Evolutionary conservation across 2,888 invertebrate genomes (phyloP).

Genomic region (Lepidocyrtinus sp.): DNA sequence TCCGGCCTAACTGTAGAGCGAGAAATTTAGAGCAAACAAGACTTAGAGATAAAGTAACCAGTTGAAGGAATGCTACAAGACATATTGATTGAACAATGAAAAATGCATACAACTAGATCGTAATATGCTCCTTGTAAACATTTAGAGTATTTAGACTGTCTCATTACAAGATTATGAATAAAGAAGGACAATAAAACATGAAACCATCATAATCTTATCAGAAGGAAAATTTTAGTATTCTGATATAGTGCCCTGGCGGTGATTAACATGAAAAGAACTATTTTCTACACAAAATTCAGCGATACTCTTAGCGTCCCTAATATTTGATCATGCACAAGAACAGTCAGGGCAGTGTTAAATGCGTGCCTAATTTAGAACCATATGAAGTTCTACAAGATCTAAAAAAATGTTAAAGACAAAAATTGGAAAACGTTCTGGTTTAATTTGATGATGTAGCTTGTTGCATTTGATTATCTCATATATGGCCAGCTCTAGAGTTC

Average conservation of each 20-base stretch:
- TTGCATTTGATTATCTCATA: too few relatives aligned
- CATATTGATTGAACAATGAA: background rate
- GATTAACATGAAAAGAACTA: too few relatives aligned
- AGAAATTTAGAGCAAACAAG: background rate
- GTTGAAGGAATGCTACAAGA: background rate
- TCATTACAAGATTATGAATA: background rate
- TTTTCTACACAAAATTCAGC: background rate
- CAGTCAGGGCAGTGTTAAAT: background rate
- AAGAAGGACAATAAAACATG: background rate
- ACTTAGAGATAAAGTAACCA: background rate
- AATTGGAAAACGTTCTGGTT: background rate
- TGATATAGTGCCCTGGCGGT: too few relatives aligned
- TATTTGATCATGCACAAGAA: background rate
- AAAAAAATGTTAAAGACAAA: too few relatives aligned
- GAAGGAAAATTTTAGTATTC: too few relatives aligned
- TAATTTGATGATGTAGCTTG: background rate
- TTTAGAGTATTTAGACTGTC: background rate
- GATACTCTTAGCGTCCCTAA: background rate
- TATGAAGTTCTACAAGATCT: background rate
- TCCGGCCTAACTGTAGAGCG: background rate
- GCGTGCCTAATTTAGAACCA: background rate
- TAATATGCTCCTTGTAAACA: background rate
- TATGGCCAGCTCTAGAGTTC: background rate
- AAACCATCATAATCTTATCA: background rate
- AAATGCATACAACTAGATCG: background rate